Evolutionary conservation across 2,113 vertebrate genomes (phyloP).

Genomic region (Protobothrops flavoviridis): DNA sequence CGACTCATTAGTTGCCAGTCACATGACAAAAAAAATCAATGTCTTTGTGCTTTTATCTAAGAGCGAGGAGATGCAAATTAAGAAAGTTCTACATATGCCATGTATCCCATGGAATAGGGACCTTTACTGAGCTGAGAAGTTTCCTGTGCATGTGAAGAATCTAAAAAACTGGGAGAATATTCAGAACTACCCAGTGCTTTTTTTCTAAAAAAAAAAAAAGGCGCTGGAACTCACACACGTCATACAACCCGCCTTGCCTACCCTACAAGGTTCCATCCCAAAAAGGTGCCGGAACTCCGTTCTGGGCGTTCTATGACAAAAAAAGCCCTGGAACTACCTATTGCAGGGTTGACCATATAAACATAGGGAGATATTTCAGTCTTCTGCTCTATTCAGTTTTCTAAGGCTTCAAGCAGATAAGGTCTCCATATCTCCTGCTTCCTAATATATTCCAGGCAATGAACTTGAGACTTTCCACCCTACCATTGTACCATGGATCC

Average conservation of each 20-base stretch:
- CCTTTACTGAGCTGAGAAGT: not conserved
- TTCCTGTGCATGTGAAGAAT: not conserved
- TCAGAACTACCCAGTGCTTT: not conserved
- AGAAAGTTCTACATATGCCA: not conserved
- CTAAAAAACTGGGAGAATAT: not conserved
- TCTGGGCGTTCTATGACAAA: no score
- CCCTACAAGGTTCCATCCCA: no score
- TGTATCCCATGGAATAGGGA: not conserved
- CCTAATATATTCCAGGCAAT: not conserved
- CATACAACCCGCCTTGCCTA: no score
- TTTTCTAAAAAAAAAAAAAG: no score
- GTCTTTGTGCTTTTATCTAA: not conserved
- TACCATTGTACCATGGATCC: not conserved
- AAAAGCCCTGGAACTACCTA: not conserved
- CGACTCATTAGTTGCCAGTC: not conserved
- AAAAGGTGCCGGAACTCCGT: no score
- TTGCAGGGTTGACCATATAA: not conserved
- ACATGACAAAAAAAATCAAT: not conserved
- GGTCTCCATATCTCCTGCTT: not conserved
- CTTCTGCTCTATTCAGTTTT: not conserved
- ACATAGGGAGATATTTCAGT: not conserved
- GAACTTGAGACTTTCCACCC: not conserved
- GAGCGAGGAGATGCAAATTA: not conserved
- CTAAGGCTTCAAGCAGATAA: not conserved
- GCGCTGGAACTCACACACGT: no score